Evolutionary conservation across 2,797 vertebrate species (phyloP).

Genomic region (Naso thynnoides): DNA sequence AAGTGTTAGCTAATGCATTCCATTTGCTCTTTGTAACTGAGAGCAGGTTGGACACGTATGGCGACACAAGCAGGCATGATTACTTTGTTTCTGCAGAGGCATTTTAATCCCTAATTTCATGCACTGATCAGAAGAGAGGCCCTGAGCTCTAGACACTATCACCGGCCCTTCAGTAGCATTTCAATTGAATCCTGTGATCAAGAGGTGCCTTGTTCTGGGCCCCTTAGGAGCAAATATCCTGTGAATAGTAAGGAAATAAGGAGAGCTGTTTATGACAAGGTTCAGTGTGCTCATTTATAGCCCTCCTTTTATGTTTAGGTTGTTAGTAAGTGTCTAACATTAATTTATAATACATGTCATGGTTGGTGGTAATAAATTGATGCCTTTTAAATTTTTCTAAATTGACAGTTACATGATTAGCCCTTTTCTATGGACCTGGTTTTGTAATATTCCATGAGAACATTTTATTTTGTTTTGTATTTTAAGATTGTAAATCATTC

Average conservation of each 20-base stretch:
- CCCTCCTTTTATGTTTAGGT: neutral
- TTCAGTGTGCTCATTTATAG: constrained; percentile 6
- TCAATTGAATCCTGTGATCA: constrained; percentile 76
- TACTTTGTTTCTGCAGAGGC: constrained; percentile 87
- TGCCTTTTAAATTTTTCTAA: neutral
- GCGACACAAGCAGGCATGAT: constrained; percentile 84
- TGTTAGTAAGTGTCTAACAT: neutral
- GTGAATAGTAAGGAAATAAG: constrained; percentile 55
- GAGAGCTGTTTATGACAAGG: constrained; percentile 60
- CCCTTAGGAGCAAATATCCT: constrained; percentile 70
- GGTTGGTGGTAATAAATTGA: neutral
- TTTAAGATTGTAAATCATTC: constrained; percentile 17
- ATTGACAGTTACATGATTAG: neutral
- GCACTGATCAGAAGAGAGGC: constrained; percentile 80
- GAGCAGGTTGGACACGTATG: constrained; percentile 88
- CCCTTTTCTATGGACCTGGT: neutral
- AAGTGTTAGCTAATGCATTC: constrained; percentile 90
- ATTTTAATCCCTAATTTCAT: constrained; percentile 88
- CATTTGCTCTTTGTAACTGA: constrained; percentile 88
- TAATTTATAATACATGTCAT: neutral
- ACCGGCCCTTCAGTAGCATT: constrained; percentile 73
- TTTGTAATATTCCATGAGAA: constrained; percentile 5
- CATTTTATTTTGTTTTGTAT: neutral
- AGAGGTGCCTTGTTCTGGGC: constrained; percentile 59
- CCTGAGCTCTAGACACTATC: constrained; percentile 67